Conservation (phyloP, 2,113 vertebrate species). For the Mandrillus leucophaeus region DNA sequence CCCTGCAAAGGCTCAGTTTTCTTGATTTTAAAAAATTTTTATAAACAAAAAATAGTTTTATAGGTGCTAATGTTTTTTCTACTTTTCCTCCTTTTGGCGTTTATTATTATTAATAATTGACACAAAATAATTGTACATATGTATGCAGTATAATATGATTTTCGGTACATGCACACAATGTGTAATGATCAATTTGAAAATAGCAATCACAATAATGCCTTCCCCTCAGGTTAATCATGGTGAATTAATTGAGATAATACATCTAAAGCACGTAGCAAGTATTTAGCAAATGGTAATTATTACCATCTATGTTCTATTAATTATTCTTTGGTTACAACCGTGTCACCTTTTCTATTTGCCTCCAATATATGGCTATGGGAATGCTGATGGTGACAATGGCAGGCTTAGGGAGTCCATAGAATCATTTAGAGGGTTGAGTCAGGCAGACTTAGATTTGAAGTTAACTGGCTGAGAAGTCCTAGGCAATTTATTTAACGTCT, state of each 20-base stretch:
- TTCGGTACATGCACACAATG: not conserved
- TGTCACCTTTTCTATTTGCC: not conserved
- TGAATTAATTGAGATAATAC: not conserved
- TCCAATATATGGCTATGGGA: not conserved
- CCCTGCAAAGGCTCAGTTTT: not conserved
- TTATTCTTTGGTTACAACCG: not conserved
- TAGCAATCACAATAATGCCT: not conserved
- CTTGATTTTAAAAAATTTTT: not conserved
- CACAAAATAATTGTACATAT: not conserved
- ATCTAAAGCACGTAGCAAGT: not conserved
- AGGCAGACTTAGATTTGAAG: not conserved
- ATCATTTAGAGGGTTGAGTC: not conserved
- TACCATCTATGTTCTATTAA: not conserved
- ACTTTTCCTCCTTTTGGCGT: not conserved
- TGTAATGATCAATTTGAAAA: not conserved
- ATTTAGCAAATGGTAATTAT: not conserved
- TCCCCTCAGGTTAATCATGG: not conserved
- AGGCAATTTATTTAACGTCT: not conserved
- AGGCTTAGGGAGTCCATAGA: not conserved
- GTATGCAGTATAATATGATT: not conserved
- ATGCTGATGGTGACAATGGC: not conserved
- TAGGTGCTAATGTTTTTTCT: not conserved
- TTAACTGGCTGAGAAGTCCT: not conserved
- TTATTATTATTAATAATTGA: not conserved
- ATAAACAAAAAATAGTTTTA: not conserved